Conservation (phyloP, 2,888 invertebrate genomes). For the Elysia crispata region DNA sequence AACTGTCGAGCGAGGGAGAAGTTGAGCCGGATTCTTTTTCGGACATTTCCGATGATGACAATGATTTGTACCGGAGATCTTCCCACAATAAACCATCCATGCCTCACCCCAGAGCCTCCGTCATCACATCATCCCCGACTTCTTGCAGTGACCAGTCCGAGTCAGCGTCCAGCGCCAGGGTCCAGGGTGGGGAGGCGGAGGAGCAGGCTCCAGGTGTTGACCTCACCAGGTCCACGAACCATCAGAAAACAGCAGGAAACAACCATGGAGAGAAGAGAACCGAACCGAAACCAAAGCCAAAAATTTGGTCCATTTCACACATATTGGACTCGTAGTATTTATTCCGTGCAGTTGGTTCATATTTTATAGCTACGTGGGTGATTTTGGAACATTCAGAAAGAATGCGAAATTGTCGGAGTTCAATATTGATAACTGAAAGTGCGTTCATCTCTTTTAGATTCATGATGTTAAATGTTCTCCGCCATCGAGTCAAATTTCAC, state of each 20-base stretch:
- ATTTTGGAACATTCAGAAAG: no score
- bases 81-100: neutral
- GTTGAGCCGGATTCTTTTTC: slow-evolving; percentile 45
- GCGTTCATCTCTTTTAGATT: no score
- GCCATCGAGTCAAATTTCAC: no score
- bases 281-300: slow-evolving; percentile 38
- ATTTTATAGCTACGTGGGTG: no score
- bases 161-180: neutral
- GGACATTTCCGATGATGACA: slow-evolving; percentile 43
- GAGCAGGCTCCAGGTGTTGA: no score
- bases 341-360: no score
- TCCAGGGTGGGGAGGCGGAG: neutral
- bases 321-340: slow-evolving; percentile 38
- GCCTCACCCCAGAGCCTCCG: neutral
- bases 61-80: slow-evolving; percentile 20
- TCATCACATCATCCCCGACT: slow-evolving; percentile 4
- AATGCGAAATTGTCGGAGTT: no score
- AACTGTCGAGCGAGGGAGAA: slow-evolving; percentile 42
- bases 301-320: slow-evolving; percentile 47
- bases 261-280: neutral
- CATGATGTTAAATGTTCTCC: no score
- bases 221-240: no score
- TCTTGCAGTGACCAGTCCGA: neutral
- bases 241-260: neutral
- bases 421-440: no score